Evolutionary conservation across 2,888 invertebrate species (phyloP), one percentile per base, ranked within the genome.

Genomic region (Dicycla oo): DNA sequence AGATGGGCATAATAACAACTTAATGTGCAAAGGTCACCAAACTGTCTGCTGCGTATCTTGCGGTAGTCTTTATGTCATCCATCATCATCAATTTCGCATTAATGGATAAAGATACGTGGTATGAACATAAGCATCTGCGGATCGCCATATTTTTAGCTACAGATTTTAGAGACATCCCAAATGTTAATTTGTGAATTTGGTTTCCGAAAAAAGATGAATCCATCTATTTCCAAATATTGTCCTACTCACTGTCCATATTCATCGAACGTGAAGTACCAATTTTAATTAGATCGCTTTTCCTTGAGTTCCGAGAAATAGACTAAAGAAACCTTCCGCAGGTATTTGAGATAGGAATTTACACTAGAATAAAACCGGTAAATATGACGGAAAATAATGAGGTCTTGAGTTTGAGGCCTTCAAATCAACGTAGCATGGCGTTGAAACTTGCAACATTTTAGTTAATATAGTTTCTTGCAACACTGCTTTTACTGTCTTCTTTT

Each of bases 361-460:
- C 54, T 77, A 63, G n/a, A 77, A 58, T 23, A 43, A 58, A 68
- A 54, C 40, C 20, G 38, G 38, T 51, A 54, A 69, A 68, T 57
- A 49, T 30, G 47, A 62, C 45, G 61, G 23, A 67, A 53, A 62
- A 67, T 69, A 81, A 63, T 63, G 49, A 58, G 53, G 5, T 40
- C 58, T 66, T 51, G 13, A 63, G 38, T 47, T 38, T 18, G 26
- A 64, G 20, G 10, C 38, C n/a, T 56, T 45, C 2, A 26, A 34
- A n/a, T 49, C 13, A 5, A 38, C n/a, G 15, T 51, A 71, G 38
- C n/a, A n/a, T n/a, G n/a, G 34, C 6, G 34, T 34, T 34, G 34
- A 34, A 34, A 34, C 34, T 34, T 34, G 4, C 34, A 34, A 34
- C 2, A 34, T 34, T 34, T 34, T 34, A 34, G 3, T 34, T 34